Evolutionary conservation across 1,140 invertebrate species (phyloP).

Genomic region (Sitodiplosis mosellana): DNA sequence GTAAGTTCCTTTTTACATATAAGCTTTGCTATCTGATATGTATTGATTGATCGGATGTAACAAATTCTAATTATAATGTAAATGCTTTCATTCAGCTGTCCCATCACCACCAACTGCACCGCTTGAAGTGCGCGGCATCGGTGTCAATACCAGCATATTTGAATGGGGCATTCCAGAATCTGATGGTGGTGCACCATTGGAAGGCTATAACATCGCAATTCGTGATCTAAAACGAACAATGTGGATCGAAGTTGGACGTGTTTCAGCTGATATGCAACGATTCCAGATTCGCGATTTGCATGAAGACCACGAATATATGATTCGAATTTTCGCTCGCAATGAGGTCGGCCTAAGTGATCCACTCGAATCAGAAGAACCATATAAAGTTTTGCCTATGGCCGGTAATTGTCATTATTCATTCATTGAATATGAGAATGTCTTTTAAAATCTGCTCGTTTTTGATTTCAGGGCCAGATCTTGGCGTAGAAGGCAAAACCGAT

Average conservation of each 20-base stretch:
- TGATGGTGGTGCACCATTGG: constrained; percentile 79
- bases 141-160: constrained; percentile 66
- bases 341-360: constrained; percentile 90
- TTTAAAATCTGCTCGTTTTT: no score
- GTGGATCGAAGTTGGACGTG: constrained; percentile 90
- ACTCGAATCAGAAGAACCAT: constrained; percentile 79
- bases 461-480: constrained; percentile 26
- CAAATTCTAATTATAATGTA: no score
- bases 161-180: constrained; percentile 87
- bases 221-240: constrained; percentile 80
- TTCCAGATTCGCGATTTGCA: constrained; percentile 71
- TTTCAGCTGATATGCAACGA: constrained; percentile 61
- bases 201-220: constrained; percentile 84
- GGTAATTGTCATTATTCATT: constrained; percentile 32
- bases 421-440: neutral
- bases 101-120: constrained; percentile 80
- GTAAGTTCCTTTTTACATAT: constrained; percentile 39
- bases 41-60: no score
- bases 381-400: constrained; percentile 61
- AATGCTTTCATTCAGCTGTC: constrained; percentile 39
- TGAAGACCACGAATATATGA: constrained; percentile 74
- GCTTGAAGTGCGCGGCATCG: constrained; percentile 62
- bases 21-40: no score
- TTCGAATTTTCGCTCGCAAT: constrained; percentile 84
- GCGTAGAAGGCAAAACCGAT: constrained; percentile 36